These are phyloP conservation scores for Orientallactaga sibirica DNA, from an alignment of 2,797 vertebrate species.

Conservation along the genomic window DNA sequence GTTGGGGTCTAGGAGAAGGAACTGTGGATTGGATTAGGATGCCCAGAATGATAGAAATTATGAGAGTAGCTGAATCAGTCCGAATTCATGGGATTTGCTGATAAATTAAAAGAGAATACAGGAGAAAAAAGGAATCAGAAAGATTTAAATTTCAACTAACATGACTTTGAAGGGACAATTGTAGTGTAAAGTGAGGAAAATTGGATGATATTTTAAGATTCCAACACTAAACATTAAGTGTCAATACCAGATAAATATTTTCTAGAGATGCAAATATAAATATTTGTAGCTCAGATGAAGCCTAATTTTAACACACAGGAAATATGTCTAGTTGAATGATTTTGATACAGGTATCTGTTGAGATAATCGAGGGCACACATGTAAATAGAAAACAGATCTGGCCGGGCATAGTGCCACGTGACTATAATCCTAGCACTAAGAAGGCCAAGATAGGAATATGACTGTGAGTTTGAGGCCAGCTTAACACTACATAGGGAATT, in stretches of 20 bases:
- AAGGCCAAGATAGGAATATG: too few species aligned
- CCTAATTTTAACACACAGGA: background rate
- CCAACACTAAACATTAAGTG: background rate
- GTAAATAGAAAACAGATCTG: background rate
- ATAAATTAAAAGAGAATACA: background rate
- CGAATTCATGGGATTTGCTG: fast-evolving
- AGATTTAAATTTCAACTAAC: background rate
- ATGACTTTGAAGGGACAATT: background rate
- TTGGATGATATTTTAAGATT: background rate
- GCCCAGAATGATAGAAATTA: fast-evolving
- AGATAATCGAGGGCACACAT: background rate
- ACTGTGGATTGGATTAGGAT: background rate
- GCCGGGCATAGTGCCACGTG: too few species aligned
- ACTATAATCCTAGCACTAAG: too few species aligned
- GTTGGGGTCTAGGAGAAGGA: fast-evolving
- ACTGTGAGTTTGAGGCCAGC: too few species aligned
- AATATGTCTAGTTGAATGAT: too few species aligned
- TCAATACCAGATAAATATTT: background rate
- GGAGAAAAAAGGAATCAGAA: background rate
- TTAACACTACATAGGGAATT: too few species aligned
- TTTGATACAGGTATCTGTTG: background rate
- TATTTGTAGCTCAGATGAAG: background rate
- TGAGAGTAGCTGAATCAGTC: background rate
- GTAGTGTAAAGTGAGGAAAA: background rate
- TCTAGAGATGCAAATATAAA: too few species aligned